These are phyloP conservation scores for Eudasyphora cyanicolor DNA, from an alignment of 2,888 invertebrate species.

Conservation along the genomic window DNA sequence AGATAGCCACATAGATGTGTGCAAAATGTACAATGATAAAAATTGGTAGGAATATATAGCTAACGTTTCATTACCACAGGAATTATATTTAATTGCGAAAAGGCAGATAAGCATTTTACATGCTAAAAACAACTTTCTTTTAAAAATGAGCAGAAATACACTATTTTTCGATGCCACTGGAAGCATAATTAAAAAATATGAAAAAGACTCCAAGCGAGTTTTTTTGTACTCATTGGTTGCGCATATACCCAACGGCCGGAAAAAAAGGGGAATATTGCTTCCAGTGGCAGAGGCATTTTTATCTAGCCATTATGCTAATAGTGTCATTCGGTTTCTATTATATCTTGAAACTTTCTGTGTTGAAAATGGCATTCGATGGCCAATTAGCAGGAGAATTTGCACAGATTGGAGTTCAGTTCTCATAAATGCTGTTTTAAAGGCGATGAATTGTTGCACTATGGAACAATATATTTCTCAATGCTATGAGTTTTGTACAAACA, in stretches of 20 bases:
- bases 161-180: constrained; percentile 38
- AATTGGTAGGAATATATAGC: not conserved
- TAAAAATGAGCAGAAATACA: constrained; percentile 31
- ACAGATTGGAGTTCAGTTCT: constrained; percentile 22
- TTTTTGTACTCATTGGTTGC: constrained; percentile 20
- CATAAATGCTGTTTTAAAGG: constrained; percentile 13
- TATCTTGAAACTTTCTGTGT: constrained; percentile 3
- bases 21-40: constrained; percentile 13
- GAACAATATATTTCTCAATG: constrained; percentile 5
- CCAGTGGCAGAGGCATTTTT: constrained; percentile 31
- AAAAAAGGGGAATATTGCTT: not conserved
- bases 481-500: not conserved
- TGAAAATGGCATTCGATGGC: constrained; percentile 26
- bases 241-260: not conserved
- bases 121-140: not conserved
- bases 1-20: constrained; percentile 4
- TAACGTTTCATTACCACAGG: not conserved
- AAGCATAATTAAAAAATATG: constrained; percentile 9
- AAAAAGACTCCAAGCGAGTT: not conserved
- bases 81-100: constrained; percentile 10
- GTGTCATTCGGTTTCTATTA: constrained; percentile 6
- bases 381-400: not conserved
- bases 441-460: constrained; percentile 4
- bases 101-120: not conserved
- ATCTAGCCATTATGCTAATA: constrained; percentile 19